Conservation (phyloP, 2,113 vertebrate genomes). For the Calyptommatus sinebrachiatus region DNA sequence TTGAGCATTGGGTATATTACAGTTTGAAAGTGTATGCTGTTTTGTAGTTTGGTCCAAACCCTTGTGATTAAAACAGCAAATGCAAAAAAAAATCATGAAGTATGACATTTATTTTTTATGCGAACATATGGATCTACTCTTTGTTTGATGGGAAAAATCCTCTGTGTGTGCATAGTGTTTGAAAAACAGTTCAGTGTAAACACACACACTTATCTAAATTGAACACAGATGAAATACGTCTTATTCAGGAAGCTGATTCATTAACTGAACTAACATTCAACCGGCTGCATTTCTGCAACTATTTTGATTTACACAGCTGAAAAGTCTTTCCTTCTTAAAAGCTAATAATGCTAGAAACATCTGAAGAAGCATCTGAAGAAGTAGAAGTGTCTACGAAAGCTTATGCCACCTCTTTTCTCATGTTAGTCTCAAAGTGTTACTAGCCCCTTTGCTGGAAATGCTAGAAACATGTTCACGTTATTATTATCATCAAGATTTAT, state of each 20-base stretch:
- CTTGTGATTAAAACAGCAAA: neutral
- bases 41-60: neutral
- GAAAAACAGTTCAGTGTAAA: conserved; percentile 13
- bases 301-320: conserved; percentile 2
- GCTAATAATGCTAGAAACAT: conserved; percentile 6
- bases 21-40: neutral
- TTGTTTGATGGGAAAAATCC: conserved; percentile 31
- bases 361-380: too few relatives aligned
- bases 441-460: too few relatives aligned
- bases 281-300: conserved; percentile 36
- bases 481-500: neutral
- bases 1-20: neutral
- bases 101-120: conserved; percentile 32
- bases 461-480: neutral
- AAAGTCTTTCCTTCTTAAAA: conserved; percentile 15
- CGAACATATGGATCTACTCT: conserved; percentile 41
- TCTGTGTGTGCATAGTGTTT: conserved; percentile 7
- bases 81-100: neutral
- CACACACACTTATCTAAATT: conserved; percentile 22
- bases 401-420: too few relatives aligned
- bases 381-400: too few relatives aligned
- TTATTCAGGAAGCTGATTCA: conserved; percentile 22
- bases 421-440: too few relatives aligned
- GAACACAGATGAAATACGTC: conserved; percentile 20
- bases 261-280: conserved; percentile 36